Conservation (phyloP, 1,140 invertebrate species). For the Propsilocerus akamusi region DNA sequence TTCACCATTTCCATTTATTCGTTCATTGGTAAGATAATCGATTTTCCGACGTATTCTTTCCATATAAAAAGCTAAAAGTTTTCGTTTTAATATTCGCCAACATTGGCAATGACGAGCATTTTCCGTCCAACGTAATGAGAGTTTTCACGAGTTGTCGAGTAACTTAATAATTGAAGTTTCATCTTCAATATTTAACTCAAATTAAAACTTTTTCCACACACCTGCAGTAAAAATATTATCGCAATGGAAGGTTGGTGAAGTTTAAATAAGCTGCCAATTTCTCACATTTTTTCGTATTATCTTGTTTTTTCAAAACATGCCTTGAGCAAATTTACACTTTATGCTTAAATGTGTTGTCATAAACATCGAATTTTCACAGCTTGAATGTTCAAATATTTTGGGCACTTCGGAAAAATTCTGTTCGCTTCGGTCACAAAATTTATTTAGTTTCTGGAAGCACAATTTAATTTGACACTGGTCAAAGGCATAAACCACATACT, state of each 20-base stretch:
- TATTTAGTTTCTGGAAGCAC: neutral
- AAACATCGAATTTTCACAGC: neutral
- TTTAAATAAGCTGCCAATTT: too few species aligned
- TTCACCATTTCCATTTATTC: slow-evolving; percentile 2
- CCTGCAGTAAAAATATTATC: too few species aligned
- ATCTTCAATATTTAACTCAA: too few species aligned
- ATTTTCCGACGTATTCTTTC: neutral
- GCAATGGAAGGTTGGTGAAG: too few species aligned
- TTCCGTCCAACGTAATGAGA: too few species aligned
- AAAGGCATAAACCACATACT: slow-evolving; percentile 1
- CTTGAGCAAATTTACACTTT: too few species aligned
- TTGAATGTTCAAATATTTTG: neutral
- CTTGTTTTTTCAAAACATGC: too few species aligned
- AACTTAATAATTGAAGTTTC: too few species aligned
- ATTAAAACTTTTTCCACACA: too few species aligned
- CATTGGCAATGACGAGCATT: slow-evolving; percentile 2
- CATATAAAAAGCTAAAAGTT: too few species aligned
- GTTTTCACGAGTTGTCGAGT: too few species aligned
- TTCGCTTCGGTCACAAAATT: neutral
- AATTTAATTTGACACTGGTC: neutral
- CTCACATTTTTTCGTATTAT: too few species aligned
- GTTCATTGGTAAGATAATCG: neutral
- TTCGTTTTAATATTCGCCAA: slow-evolving; percentile 3
- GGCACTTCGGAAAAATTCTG: neutral
- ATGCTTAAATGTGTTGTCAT: slow-evolving; percentile 1